Base-by-base conservation (phyloP, 1,140 invertebrate genomes). In the Pogonus chalceus region DNA sequence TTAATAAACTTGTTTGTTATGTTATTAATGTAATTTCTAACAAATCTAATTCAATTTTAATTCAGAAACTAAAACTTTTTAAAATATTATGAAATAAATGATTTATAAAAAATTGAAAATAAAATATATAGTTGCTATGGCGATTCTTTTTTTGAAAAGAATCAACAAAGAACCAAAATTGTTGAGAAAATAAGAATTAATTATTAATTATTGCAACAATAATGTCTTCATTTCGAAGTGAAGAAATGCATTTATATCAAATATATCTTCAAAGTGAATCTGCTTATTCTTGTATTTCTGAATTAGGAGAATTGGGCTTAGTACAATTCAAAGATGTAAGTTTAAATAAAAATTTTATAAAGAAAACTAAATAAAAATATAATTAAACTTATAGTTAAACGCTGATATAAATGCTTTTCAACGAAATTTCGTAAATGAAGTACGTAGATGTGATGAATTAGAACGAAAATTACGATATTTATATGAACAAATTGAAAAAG, bases 401-500 rank as follows among this genome's bases (percentile, higher is more conserved):
- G 89, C 92, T 2, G 91, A 94, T 70, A 89, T 94, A 1, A 96
- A 94, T 73, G 90, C 91, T 20, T 96, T 96, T 65, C 92, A 96
- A 85, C 79, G 92, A 24, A 95, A 95, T 72, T 96, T 94, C 72
- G 91, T 95, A 35, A 93, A 92, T 72, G 92, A 96, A 72, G 90
- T 96, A 23, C 80, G 92, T 12, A 81, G 92, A 2, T 95, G 92
- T 67, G 92, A 96, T 76, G 92, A 96, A 74, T 95, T 96, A 91
- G 92, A 96, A 73, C 78, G 93, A 24, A 95, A 95, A 69, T 73
- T 96, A 26, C 84, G 93, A 7, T 99, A 96, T 68, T 72, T 99
- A 63, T 95, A 99, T 69, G 96, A 95, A 66, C 95, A 99, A 75
- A 97, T 99, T 58, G 90, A 93, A 60, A 97, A 96, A 64, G 96